Conservation (phyloP, 2,113 vertebrate species). For the Hyperoodon ampullatus region DNA sequence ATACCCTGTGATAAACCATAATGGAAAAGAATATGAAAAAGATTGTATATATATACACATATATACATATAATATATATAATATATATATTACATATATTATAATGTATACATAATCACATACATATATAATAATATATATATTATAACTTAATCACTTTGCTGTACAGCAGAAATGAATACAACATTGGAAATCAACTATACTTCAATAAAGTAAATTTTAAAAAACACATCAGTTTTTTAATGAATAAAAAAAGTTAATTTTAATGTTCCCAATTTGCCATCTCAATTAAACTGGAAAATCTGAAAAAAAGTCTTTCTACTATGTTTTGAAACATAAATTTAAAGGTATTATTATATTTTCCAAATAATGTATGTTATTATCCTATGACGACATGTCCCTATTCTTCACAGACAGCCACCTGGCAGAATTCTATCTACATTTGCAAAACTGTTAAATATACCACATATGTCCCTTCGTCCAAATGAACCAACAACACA, state of each 20-base stretch:
- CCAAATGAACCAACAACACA: background rate
- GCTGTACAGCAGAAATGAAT: background rate
- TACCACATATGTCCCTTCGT: accelerated
- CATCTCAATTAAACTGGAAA: background rate
- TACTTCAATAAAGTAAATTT: background rate
- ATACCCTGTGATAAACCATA: background rate
- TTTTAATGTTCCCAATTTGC: background rate
- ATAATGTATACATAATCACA: too few relatives aligned
- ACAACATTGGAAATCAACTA: background rate
- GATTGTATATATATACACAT: background rate
- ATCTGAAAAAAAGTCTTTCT: background rate
- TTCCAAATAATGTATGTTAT: background rate
- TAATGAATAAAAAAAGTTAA: background rate
- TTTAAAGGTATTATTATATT: background rate
- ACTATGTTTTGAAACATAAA: background rate
- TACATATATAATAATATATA: too few relatives aligned
- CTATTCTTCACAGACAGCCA: background rate
- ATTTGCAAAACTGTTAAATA: background rate
- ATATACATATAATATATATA: too few relatives aligned
- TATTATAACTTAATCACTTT: background rate
- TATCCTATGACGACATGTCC: background rate
- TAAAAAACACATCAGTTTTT: background rate
- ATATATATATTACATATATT: too few relatives aligned
- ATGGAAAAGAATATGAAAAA: background rate
- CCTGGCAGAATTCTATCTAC: background rate